Base-by-base conservation (phyloP, 2,888 invertebrate species). In the Melieria crassipennis region DNA sequence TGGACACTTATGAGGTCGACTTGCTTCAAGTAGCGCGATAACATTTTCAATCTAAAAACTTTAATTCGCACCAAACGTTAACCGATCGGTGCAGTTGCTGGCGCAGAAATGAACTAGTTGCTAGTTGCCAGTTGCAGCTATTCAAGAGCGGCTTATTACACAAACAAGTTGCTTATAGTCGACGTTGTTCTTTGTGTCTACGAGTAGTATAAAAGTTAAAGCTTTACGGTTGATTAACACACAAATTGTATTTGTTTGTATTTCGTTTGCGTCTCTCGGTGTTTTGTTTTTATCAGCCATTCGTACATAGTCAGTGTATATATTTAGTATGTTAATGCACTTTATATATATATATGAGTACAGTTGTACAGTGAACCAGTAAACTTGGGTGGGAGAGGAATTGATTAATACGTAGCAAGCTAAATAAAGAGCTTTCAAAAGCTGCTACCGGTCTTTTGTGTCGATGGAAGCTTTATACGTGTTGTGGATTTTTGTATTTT, bases 41-140 rank as follows among this genome's bases (percentile, higher is more conserved):
- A 46, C 66, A 67, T 67, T 57, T 58, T 67, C 11, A 16, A 11
- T 30, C 58, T 60, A 58, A 43, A 55, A 11, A 9, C 16, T 16
- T 16, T 16, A 16, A 16, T 16, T 16, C 16, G 16, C 1, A n/a
- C 1, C 16, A 16, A 16, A 16, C 16, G 1, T 10, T 13, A 65
- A 7, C 7, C 1, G 9, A n/a, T 11, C 10, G 13, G 52, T 13
- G 52, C 52, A 1, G 2, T n/a, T n/a, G 13, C 13, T 52, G n/a
- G 13, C 13, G 7, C 30, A 30, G 30, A 30, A 30, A 30, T 30
- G 30, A 30, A 30, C 30, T 30, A 30, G 30, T 30, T 30, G 30
- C 30, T 30, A 30, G 30, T 30, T 30, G 30, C 30, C 30, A 30
- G 30, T 30, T 30, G 30, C 13, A 5, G 5, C 0, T 52, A n/a